These are phyloP conservation scores for Elachura formosa DNA, from an alignment of 2,113 vertebrate species.

Conservation along the genomic window DNA sequence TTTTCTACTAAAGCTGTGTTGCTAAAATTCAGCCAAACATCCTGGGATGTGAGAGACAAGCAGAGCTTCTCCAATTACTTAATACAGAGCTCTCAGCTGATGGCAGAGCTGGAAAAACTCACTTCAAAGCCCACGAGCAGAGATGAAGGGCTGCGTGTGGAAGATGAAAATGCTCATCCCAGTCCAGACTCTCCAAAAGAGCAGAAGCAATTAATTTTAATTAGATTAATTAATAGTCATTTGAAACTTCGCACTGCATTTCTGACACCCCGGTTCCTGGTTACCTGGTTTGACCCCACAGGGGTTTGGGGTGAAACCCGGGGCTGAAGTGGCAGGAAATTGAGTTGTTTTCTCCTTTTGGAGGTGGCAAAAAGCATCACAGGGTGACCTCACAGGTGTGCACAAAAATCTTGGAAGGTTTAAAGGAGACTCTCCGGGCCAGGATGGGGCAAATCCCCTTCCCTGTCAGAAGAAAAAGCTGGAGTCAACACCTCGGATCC, in stretches of 20 bases:
- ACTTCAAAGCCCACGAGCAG: neutral
- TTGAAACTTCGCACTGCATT: neutral
- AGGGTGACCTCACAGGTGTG: neutral
- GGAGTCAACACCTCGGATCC: neutral
- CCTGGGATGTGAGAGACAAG: neutral
- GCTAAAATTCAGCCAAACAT: neutral
- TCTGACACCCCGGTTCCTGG: neutral
- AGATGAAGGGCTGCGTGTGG: neutral
- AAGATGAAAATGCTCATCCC: neutral
- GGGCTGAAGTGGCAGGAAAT: neutral
- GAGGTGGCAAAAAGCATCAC: neutral
- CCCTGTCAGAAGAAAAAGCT: neutral
- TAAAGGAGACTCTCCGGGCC: neutral
- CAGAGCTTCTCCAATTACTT: neutral
- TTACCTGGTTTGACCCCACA: neutral
- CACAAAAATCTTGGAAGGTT: neutral
- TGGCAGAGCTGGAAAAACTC: neutral
- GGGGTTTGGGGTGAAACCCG: neutral
- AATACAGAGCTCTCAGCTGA: neutral
- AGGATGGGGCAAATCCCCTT: neutral
- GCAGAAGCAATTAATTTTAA: slow-evolving; percentile 19
- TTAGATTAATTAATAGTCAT: neutral
- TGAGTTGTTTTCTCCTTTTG: neutral
- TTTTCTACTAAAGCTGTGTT: neutral
- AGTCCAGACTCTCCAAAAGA: neutral